Evolutionary conservation across 2,888 invertebrate species (phyloP), one percentile per base, ranked within the genome.

Genomic region (Himalopsyche kuldschensis): DNA sequence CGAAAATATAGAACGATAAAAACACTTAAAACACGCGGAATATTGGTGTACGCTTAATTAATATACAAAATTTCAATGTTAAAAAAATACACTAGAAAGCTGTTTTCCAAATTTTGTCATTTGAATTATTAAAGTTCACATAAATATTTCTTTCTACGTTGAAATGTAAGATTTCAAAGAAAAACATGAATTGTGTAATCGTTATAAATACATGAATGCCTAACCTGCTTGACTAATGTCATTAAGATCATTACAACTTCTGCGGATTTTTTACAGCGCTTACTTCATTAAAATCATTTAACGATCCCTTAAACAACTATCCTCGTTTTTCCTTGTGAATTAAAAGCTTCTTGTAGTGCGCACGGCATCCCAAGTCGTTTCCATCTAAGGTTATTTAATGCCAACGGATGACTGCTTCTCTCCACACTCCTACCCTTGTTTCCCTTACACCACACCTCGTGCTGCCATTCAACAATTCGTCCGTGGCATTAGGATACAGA

Each of bases 341-440:
- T 82, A 79, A 84, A 85, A 79, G 84, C 82, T 84, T 82, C 79
- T 84, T 84, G 79, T 31, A 35, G 8, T 32, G 63, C 30, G 8
- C n/a, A 55, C 79, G 78, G 82, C 82, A 80, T 84, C 85, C 84
- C 86, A 86, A 86, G 86, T 85, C 86, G 85, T 84, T 84, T 86
- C 85, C 86, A 85, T 86, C 85, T 86, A 84, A 86, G 86, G 86
- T 86, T 86, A 86, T 86, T 86, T 86, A 86, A 85, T 86, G 85
- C 85, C 81, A 81, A 82, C 86, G 85, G 86, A 85, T 86, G 85
- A 84, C 86, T 85, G 86, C 85, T 15, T 80, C 78, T 75, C 75
- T 31, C 24, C 48, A 55, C 55, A 55, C 79, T 79, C 79, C 48
- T 82, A 69, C 82, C 24, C 55, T 20, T 55, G 48, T 55, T 55